These are phyloP conservation scores for Cerastis rubricosa DNA, from an alignment of 2,888 invertebrate genomes.

Conservation along the genomic window DNA sequence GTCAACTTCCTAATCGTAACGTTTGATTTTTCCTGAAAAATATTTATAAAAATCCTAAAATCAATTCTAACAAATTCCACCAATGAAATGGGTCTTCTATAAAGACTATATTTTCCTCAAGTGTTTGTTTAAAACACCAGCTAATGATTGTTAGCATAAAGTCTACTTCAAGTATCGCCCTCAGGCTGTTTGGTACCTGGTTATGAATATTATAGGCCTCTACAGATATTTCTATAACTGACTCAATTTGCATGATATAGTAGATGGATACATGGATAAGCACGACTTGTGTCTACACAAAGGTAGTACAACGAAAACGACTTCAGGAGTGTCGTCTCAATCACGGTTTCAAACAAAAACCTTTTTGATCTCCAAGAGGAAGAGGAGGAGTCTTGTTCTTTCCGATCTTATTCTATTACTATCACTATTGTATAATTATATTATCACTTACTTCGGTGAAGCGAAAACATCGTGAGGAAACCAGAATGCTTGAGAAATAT, in stretches of 20 bases:
- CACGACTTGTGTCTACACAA: background rate
- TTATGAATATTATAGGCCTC: conserved; percentile 33
- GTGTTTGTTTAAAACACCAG: background rate
- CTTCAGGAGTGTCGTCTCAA: background rate
- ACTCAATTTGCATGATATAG: conserved; percentile 31
- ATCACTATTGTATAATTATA: no score
- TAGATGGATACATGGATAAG: background rate
- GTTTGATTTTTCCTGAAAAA: no score
- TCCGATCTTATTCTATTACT: background rate
- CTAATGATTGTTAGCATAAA: background rate
- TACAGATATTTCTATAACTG: conserved; percentile 22
- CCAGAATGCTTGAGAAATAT: no score
- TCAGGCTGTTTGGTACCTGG: background rate
- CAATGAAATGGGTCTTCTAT: no score
- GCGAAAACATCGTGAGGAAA: no score
- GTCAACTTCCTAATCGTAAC: background rate
- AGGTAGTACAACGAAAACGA: background rate
- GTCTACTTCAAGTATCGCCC: background rate
- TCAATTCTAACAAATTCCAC: background rate
- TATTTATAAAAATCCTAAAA: background rate
- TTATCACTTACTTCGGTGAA: no score
- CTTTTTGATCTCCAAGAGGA: background rate
- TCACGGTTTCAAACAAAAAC: background rate
- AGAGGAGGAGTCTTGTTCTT: background rate
- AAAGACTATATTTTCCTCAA: background rate